These are phyloP conservation scores for Rhinopomastus cyanomelas DNA, from an alignment of 2,113 vertebrate genomes.

Conservation along the genomic window DNA sequence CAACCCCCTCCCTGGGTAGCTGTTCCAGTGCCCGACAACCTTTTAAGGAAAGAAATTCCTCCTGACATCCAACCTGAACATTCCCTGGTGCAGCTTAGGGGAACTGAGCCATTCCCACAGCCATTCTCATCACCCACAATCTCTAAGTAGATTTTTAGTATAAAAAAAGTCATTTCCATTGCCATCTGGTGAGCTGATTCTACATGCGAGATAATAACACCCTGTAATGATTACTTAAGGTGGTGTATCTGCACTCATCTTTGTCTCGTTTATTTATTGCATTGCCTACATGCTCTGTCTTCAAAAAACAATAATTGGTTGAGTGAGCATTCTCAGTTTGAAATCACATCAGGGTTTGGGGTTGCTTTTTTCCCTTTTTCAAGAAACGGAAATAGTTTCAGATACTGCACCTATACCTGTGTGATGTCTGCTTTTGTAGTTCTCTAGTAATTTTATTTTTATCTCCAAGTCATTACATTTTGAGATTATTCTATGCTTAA, in stretches of 20 bases:
- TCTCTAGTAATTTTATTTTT: not conserved
- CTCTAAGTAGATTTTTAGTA: not conserved
- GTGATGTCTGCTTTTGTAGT: not conserved
- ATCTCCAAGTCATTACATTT: not conserved
- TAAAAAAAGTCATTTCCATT: not conserved
- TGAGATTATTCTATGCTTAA: not conserved
- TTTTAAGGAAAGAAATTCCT: too few species aligned
- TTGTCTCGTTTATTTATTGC: not conserved
- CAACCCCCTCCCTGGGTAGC: too few species aligned
- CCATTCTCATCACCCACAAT: not conserved
- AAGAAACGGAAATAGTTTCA: not conserved
- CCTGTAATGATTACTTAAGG: not conserved
- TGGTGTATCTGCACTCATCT: not conserved
- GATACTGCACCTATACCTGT: not conserved
- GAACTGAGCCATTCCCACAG: too few species aligned
- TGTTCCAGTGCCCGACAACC: too few species aligned
- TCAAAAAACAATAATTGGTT: not conserved
- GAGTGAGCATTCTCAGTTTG: not conserved
- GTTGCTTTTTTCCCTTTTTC: not conserved
- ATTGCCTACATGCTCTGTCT: not conserved
- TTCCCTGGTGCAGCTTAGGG: too few species aligned
- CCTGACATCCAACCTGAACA: too few species aligned
- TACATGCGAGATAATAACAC: not conserved
- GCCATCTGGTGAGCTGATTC: not conserved
- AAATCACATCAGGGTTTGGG: not conserved